Percentiles rank a stretch among this genome's conserved stretches.
Conservation (phyloP, 2,797 vertebrate species). For the Cryptoprocta ferox region DNA sequence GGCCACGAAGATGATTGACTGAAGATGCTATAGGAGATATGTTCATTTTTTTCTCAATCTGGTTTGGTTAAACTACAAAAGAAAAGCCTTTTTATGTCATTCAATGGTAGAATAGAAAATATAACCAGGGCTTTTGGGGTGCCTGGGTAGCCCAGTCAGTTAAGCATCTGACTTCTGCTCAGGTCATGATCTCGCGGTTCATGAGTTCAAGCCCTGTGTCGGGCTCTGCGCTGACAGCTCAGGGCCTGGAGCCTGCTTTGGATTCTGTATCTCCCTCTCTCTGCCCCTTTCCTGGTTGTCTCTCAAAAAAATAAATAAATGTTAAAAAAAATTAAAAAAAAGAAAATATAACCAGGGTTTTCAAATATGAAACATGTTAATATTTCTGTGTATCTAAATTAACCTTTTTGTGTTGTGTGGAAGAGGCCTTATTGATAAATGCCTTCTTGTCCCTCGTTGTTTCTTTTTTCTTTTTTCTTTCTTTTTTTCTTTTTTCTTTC, state of each 20-base stretch:
- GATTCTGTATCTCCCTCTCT: too few species aligned
- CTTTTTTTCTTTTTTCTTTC: too few species aligned
- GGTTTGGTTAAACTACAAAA: neutral
- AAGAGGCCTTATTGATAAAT: neutral
- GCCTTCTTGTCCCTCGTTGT: rapidly evolving
- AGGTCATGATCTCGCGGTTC: too few species aligned
- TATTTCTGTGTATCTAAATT: neutral
- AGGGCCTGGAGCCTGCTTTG: too few species aligned
- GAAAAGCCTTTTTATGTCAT: neutral
- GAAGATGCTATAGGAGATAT: neutral
- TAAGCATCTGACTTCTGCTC: too few species aligned
- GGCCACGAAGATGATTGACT: neutral
- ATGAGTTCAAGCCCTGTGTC: too few species aligned
- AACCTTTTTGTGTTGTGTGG: neutral
- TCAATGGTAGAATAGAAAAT: neutral
- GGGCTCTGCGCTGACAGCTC: too few species aligned
- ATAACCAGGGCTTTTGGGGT: neutral
- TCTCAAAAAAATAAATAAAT: too few species aligned
- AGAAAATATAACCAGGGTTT: conserved; percentile 3
- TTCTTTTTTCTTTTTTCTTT: too few species aligned
- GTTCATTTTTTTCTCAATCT: conserved; percentile 14
- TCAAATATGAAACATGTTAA: neutral
- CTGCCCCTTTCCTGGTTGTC: too few species aligned
- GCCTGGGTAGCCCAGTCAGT: too few species aligned
- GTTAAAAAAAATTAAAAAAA: neutral